Base-by-base conservation (phyloP, 2,113 vertebrate genomes). In the Halcyon malimbica region DNA sequence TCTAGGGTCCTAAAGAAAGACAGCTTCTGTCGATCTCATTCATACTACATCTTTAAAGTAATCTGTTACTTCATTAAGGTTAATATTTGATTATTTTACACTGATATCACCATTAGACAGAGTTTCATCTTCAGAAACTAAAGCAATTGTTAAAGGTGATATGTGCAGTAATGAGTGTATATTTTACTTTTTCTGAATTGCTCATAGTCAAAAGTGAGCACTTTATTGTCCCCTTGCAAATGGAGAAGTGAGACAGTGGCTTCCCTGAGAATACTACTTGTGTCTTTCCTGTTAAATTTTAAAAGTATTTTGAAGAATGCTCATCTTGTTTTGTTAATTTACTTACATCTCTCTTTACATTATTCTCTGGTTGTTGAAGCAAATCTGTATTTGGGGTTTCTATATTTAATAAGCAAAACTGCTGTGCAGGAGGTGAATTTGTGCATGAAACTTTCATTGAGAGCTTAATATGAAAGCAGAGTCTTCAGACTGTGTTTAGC, bases 11-110 rank as follows among this genome's bases (percentile, higher is more conserved):
- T 73, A 48, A 81, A 84, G 14, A 82, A 35, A 29, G 29, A 5
- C 24, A 37, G 13, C 26, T 73, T 50, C 21, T 80, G 44, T 73
- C 2, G 2, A 53, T 70, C 15, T 92, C n/a, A 29, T 62, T 70
- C 20, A 5, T 73, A 8, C 54, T 78, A 67, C 35, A 42, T 56
- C 74, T 84, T 50, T 37, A 35, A 59, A 90, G 74, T 67, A 81
- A 56, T 75, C 44, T 83, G 83, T 89, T 68, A 26, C 39, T 59
- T 86, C 24, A 57, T 93, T 92, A 68, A 73, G n/a, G 69, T 88
- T n/a, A 63, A 9, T 94, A 78, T 83, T 64, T 83, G 21, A 70
- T 85, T 94, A 57, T 93, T 94, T 94, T 95, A 64, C 44, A 39
- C 15, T 37, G 53, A 87, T 28, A 63, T 86, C 5, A 5, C 26